These are phyloP conservation scores for Guaruba guarouba DNA, from an alignment of 2,113 vertebrate species.

Conservation along the genomic window DNA sequence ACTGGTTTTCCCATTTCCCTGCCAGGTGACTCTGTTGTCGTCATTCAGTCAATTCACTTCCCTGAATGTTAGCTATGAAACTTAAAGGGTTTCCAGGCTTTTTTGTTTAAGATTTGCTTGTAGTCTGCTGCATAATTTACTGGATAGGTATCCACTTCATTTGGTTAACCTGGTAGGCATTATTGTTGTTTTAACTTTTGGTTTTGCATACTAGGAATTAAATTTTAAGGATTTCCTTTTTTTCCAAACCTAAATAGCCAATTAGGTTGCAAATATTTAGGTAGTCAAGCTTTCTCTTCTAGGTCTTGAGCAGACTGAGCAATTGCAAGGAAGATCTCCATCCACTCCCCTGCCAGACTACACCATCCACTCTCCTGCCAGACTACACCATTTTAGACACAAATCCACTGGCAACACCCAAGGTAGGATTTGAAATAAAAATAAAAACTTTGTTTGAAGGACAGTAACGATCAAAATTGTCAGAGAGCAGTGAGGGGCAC, in stretches of 20 bases:
- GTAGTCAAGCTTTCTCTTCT: neutral
- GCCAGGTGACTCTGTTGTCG: neutral
- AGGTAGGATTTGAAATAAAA: neutral
- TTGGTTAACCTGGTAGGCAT: neutral
- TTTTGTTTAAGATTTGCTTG: neutral
- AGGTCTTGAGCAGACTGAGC: neutral
- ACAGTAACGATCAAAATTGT: neutral
- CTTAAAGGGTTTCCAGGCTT: neutral
- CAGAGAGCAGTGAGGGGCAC: neutral
- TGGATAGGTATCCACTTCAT: neutral
- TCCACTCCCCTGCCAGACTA: neutral
- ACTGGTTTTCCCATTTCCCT: neutral
- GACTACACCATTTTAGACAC: neutral
- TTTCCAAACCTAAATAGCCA: neutral
- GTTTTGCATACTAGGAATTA: neutral
- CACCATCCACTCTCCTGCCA: neutral
- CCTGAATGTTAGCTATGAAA: neutral
- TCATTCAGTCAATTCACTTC: neutral
- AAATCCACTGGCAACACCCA: neutral
- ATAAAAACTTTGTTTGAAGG: neutral
- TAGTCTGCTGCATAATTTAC: neutral
- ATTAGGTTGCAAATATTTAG: neutral
- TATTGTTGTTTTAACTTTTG: neutral
- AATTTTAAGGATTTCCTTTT: neutral
- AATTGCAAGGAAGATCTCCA: neutral